Evolutionary conservation across 2,888 invertebrate genomes (phyloP).

Genomic region (Hesperia comma): DNA sequence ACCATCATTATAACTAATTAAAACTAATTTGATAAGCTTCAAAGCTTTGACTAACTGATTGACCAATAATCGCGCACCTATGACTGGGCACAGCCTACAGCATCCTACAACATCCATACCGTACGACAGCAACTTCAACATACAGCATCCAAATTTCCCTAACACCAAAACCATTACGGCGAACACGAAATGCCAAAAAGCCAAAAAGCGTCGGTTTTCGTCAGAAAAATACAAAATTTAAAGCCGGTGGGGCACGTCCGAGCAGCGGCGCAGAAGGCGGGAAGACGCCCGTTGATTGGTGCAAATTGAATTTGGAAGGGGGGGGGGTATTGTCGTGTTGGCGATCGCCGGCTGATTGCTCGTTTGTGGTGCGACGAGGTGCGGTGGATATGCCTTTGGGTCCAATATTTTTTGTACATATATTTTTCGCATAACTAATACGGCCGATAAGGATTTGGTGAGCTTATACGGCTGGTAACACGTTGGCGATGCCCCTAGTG

Average conservation of each 20-base stretch:
- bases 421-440: too few species aligned
- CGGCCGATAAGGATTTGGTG: too few species aligned
- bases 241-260: conserved; percentile 60
- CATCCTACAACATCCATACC: too few species aligned
- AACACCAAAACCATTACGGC: conserved; percentile 19
- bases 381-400: conserved; percentile 52
- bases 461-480: too few species aligned
- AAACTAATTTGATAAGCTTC: too few species aligned
- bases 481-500: too few species aligned
- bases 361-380: conserved; percentile 74
- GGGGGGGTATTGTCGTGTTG: conserved; percentile 79
- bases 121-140: too few species aligned
- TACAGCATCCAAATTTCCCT: neutral
- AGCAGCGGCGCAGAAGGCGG: conserved; percentile 74
- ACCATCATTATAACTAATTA: too few species aligned
- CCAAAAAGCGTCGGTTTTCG: conserved; percentile 34
- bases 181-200: conserved; percentile 31
- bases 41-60: too few species aligned
- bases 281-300: conserved; percentile 83
- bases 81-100: too few species aligned
- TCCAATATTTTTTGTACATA: neutral
- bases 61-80: too few species aligned
- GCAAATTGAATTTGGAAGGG: conserved; percentile 82
- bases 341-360: conserved; percentile 83
- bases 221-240: conserved; percentile 45